Evolutionary conservation across 2,113 vertebrate genomes (phyloP).

Genomic region (Labeo rohita): DNA sequence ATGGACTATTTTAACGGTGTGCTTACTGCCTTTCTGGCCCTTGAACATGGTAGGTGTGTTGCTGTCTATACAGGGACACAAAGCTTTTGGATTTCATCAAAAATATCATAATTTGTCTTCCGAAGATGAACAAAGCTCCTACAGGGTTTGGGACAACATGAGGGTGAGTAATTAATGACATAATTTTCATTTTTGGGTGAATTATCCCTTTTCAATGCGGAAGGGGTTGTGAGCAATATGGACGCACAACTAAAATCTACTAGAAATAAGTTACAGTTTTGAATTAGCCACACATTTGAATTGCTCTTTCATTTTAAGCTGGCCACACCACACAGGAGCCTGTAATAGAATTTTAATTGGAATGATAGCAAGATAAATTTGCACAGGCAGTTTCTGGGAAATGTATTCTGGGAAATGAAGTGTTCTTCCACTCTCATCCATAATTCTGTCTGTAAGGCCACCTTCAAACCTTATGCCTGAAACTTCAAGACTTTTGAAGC

Average conservation of each 20-base stretch:
- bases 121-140: no score
- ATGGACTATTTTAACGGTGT: no score
- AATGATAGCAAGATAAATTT: background rate
- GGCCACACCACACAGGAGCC: background rate
- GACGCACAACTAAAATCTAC: background rate
- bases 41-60: no score
- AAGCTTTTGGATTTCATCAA: no score
- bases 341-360: background rate
- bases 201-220: no score
- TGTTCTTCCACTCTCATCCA: background rate
- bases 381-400: background rate
- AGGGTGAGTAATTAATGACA: no score
- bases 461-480: background rate
- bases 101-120: no score
- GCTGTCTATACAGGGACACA: no score
- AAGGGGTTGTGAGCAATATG: background rate
- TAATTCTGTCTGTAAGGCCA: background rate
- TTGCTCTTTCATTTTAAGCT: background rate
- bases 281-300: background rate
- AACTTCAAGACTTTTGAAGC: background rate
- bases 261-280: background rate
- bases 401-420: background rate
- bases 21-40: no score
- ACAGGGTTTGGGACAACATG: no score
- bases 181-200: no score